Conservation (phyloP, 2,888 invertebrate genomes). For the Xylophagus ater region DNA sequence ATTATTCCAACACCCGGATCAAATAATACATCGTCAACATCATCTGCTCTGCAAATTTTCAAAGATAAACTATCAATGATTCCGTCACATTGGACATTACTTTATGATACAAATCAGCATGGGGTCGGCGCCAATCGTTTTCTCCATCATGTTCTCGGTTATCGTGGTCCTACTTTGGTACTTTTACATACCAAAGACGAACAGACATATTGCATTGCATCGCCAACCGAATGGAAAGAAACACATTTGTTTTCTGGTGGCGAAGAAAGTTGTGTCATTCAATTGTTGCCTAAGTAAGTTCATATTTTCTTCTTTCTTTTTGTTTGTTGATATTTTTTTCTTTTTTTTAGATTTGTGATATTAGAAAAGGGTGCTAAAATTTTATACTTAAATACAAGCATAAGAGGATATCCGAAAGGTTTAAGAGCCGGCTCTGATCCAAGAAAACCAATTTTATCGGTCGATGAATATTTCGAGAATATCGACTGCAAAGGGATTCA, state of each 20-base stretch:
- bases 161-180: slow-evolving; percentile 52
- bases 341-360: slow-evolving; percentile 41
- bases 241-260: slow-evolving; percentile 75
- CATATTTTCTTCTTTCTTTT: background rate
- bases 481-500: slow-evolving; percentile 57
- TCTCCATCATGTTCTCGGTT: slow-evolving; percentile 67
- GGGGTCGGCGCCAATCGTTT: slow-evolving; percentile 83
- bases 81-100: slow-evolving; percentile 71
- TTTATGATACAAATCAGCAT: slow-evolving; percentile 75
- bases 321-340: background rate
- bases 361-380: slow-evolving; percentile 60
- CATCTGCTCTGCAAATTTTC: slow-evolving; percentile 41
- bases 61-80: slow-evolving; percentile 54
- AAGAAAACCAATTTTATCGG: slow-evolving; percentile 57
- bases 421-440: slow-evolving; percentile 73
- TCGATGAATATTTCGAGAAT: slow-evolving; percentile 65
- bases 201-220: slow-evolving; percentile 63
- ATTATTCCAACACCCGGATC: slow-evolving; percentile 25
- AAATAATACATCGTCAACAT: slow-evolving; percentile 18
- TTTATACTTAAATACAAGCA: slow-evolving; percentile 71
- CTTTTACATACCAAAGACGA: slow-evolving; percentile 47
- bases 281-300: slow-evolving; percentile 59
- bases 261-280: slow-evolving; percentile 64
- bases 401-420: slow-evolving; percentile 76
- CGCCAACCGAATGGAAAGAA: slow-evolving; percentile 76